Conservation (phyloP, 2,888 invertebrate species). For the Phorcus lineatus region DNA sequence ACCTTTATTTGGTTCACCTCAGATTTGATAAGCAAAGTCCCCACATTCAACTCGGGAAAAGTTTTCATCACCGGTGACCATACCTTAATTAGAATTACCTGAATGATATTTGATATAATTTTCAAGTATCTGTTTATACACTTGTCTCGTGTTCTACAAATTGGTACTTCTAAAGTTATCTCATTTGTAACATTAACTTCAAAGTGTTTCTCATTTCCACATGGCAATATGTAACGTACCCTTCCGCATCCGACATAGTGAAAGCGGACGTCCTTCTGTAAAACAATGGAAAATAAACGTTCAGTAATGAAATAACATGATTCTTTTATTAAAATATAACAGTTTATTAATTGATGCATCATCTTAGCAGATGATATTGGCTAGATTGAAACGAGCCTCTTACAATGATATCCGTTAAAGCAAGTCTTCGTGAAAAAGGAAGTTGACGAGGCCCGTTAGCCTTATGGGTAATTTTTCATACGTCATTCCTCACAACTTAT, state of each 20-base stretch:
- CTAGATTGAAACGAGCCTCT: neutral
- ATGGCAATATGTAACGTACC: neutral
- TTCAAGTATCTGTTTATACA: too few species aligned
- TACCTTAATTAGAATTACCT: too few species aligned
- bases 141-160: too few species aligned
- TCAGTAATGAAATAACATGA: neutral
- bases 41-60: too few species aligned
- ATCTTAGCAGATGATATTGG: neutral
- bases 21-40: too few species aligned
- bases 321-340: neutral
- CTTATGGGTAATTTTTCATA: neutral
- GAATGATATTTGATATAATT: too few species aligned
- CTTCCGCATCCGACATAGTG: conserved; percentile 28
- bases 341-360: neutral
- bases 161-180: too few species aligned
- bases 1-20: too few species aligned
- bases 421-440: conserved; percentile 16
- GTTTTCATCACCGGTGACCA: too few species aligned
- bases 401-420: conserved; percentile 8
- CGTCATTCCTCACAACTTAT: too few species aligned
- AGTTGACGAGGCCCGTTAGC: neutral
- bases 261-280: conserved; percentile 27
- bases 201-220: too few species aligned
- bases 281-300: neutral
- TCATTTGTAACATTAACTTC: too few species aligned